phyloP scores from a whole-genome alignment of 2,113 vertebrate genomes.

The Polyodon spathula region DNA sequence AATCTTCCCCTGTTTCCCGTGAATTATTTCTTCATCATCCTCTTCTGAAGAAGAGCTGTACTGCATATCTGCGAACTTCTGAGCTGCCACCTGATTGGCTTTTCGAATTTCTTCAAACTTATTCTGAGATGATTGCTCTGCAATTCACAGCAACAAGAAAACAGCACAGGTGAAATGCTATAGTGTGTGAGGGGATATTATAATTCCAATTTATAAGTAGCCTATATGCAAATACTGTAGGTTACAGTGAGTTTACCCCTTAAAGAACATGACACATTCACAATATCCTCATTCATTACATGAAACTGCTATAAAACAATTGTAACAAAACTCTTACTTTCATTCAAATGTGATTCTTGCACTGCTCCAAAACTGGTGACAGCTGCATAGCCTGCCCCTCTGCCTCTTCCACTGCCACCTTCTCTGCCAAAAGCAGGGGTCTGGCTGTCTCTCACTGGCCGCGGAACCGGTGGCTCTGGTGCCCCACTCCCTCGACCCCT shows the following conservation, averaged over 20 bases:
- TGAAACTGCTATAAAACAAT: too few species aligned
- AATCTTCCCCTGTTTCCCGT: constrained; percentile 73
- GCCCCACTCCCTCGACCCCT: constrained; percentile 43
- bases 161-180: too few species aligned
- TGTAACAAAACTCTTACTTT: too few species aligned
- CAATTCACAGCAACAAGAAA: too few species aligned
- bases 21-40: constrained; percentile 47
- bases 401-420: neutral
- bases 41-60: constrained; percentile 77
- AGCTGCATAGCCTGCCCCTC: constrained; percentile 7
- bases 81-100: constrained; percentile 76
- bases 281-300: too few species aligned
- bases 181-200: too few species aligned
- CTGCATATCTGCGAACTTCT: constrained; percentile 64
- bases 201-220: too few species aligned
- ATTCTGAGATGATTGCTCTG: constrained; percentile 54
- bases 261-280: too few species aligned
- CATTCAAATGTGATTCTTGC: neutral
- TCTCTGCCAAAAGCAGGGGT: neutral
- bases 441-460: constrained; percentile 22
- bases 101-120: constrained; percentile 90
- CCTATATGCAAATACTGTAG: too few species aligned
- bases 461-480: neutral
- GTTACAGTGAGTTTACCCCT: too few species aligned
- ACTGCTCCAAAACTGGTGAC: neutral